A percentile compares a stretch with the other conserved stretches of the same genome.
Conservation (phyloP, 2,888 invertebrate species). For the Lithosia quadra region DNA sequence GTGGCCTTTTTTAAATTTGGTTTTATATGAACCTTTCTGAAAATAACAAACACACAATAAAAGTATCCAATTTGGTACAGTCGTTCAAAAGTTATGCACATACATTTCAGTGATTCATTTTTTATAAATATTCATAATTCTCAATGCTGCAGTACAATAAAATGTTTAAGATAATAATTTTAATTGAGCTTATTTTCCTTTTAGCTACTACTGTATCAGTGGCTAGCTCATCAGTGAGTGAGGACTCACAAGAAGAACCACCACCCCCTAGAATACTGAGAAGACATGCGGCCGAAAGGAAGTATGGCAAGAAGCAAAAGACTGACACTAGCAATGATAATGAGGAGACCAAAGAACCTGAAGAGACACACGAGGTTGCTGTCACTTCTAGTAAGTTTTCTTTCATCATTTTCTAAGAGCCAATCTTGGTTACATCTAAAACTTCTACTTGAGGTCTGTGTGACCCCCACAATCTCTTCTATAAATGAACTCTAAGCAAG, state of each 20-base stretch:
- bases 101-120: too few species aligned
- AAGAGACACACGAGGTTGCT: constrained; percentile 61
- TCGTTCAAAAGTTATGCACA: too few species aligned
- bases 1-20: too few species aligned
- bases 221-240: constrained; percentile 25
- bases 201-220: constrained; percentile 31
- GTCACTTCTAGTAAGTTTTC: constrained; percentile 67
- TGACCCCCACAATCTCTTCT: background rate
- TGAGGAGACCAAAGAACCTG: constrained; percentile 65
- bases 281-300: constrained; percentile 70
- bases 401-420: background rate
- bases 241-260: constrained; percentile 42
- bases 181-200: background rate
- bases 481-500: too few species aligned
- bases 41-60: too few species aligned
- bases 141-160: background rate
- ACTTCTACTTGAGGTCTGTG: too few species aligned
- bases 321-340: constrained; percentile 66
- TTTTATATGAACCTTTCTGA: too few species aligned
- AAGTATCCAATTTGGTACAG: too few species aligned
- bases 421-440: too few species aligned
- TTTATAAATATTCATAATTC: too few species aligned
- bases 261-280: constrained; percentile 69
- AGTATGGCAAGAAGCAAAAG: constrained; percentile 81
- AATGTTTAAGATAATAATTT: background rate